Evolutionary conservation across 2,113 vertebrate genomes (phyloP).

Genomic region (Eptatretus burgeri): DNA sequence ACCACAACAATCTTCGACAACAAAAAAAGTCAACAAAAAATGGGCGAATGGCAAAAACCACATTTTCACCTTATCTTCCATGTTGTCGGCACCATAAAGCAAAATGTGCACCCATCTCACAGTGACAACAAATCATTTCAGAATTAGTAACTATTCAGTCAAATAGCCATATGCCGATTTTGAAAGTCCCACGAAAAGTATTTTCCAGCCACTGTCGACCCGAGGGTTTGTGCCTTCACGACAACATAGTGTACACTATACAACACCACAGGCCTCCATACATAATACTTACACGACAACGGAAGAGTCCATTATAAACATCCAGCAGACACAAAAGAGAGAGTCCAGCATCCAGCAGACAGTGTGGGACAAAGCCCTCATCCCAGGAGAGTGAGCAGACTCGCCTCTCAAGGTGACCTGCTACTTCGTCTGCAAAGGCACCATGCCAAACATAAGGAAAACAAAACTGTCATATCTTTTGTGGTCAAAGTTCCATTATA

Average conservation of each 20-base stretch:
- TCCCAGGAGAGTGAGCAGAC: constrained; percentile 67
- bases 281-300: constrained; percentile 34
- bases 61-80: too few species aligned
- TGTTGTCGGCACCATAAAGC: too few species aligned
- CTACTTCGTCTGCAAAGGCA: too few species aligned
- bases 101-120: not conserved
- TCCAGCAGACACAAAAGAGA: constrained; percentile 48
- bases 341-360: constrained; percentile 71
- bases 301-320: constrained; percentile 80
- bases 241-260: not conserved
- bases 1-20: too few species aligned
- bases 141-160: not conserved
- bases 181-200: not conserved
- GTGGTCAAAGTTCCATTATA: too few species aligned
- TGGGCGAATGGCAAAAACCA: too few species aligned
- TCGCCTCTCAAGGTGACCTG: constrained; percentile 36
- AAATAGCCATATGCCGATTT: not conserved
- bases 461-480: too few species aligned
- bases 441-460: too few species aligned
- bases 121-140: not conserved
- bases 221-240: not conserved
- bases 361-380: constrained; percentile 54
- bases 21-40: too few species aligned
- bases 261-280: constrained; percentile 7
- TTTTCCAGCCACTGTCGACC: not conserved